Evolutionary conservation across 2,113 vertebrate genomes (phyloP).

Genomic region (Verasper variegatus): DNA sequence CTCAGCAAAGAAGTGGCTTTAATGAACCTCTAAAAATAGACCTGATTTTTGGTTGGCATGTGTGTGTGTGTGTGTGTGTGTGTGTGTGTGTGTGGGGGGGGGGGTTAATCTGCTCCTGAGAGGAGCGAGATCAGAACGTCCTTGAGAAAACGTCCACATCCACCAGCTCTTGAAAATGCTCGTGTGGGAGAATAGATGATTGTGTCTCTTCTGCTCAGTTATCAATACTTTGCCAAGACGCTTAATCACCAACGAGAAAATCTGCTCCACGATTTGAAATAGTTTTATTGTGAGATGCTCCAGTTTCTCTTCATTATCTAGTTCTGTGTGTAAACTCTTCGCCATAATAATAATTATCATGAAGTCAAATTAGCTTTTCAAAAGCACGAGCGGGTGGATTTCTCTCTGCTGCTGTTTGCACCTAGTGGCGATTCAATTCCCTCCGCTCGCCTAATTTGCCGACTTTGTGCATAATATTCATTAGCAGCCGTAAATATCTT

Average conservation of each 20-base stretch:
- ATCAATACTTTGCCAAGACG: neutral
- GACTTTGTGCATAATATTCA: conserved; percentile 63
- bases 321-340: neutral
- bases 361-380: conserved; percentile 43
- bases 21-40: conserved; percentile 67
- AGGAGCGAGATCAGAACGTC: conserved; percentile 17
- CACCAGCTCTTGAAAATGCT: conserved; percentile 34
- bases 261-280: neutral
- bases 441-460: conserved; percentile 45
- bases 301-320: neutral
- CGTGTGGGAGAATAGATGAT: conserved; percentile 18
- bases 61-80: too few relatives aligned
- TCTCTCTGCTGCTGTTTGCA: conserved; percentile 14
- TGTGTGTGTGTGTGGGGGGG: too few relatives aligned
- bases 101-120: conserved; percentile 43
- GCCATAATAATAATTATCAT: conserved; percentile 21
- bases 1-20: conserved; percentile 26
- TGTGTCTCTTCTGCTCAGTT: neutral
- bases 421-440: conserved; percentile 44
- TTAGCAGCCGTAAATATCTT: conserved; percentile 59
- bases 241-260: neutral
- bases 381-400: conserved; percentile 26
- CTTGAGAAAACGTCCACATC: conserved; percentile 42
- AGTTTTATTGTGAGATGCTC: conserved; percentile 2
- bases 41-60: conserved; percentile 24